Percentiles rank a stretch among this genome's conserved stretches.
Evolutionary conservation across 2,888 invertebrate genomes (phyloP).

Genomic region (Brassicogethes aeneus): DNA sequence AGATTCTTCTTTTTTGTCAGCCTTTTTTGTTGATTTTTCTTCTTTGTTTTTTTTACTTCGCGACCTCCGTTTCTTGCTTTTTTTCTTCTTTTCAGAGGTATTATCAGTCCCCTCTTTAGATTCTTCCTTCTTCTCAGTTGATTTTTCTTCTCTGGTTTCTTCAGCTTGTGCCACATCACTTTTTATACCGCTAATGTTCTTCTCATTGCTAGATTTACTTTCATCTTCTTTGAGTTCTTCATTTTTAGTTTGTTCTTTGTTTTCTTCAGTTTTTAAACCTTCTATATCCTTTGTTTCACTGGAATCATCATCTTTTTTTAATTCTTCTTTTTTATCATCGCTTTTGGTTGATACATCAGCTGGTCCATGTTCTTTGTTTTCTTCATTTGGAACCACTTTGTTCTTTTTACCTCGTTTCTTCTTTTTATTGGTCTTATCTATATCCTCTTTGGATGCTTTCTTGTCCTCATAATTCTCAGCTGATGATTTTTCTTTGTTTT

Average conservation of each 20-base stretch:
- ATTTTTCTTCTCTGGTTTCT: constrained; percentile 7
- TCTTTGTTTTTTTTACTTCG: constrained; percentile 2
- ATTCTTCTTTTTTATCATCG: no score
- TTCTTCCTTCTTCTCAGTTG: no score
- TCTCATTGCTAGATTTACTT: neutral
- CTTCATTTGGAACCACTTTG: no score
- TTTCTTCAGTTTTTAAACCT: constrained; percentile 1
- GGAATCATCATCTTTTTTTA: no score
- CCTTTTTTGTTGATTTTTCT: no score
- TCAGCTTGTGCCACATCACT: constrained; percentile 2
- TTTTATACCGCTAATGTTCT: neutral
- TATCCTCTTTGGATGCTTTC: no score
- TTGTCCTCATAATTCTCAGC: no score
- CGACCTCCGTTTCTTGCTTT: constrained; percentile 3
- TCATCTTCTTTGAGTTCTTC: neutral
- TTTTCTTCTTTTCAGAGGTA: constrained; percentile 10
- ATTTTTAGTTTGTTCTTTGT: neutral
- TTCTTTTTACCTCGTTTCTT: no score
- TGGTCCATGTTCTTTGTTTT: no score
- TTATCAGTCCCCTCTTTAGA: constrained; percentile 11
- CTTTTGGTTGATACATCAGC: no score
- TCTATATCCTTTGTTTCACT: constrained; percentile 1
- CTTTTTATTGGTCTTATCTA: no score
- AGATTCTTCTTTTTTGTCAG: constrained; percentile 4
- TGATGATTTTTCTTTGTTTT: constrained; percentile 7